Evolutionary conservation across 1,140 invertebrate genomes (phyloP), one percentile per base, ranked within the genome.

Genomic region (Himalopsyche phryganea): DNA sequence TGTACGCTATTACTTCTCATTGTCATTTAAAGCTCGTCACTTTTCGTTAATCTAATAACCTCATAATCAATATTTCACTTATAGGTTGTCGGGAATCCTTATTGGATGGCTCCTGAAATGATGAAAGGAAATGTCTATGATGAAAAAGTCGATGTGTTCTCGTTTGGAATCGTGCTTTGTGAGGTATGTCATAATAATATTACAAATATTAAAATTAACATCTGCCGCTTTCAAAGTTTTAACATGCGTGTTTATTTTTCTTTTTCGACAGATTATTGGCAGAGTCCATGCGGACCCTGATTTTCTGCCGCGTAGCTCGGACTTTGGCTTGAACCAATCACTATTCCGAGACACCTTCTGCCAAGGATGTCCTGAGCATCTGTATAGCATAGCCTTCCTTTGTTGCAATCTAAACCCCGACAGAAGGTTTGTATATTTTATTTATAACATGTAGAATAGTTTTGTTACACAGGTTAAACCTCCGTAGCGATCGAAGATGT

Each of bases 41-140:
- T n/a, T n/a, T n/a, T n/a, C n/a, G n/a, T n/a, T n/a, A n/a, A n/a
- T n/a, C n/a, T n/a, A n/a, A n/a, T n/a, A n/a, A n/a, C n/a, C n/a
- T n/a, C n/a, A n/a, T n/a, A n/a, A n/a, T n/a, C n/a, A n/a, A n/a
- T n/a, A n/a, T n/a, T n/a, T n/a, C n/a, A n/a, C n/a, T n/a, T n/a
- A 10, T 62, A 77, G 41, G 89, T 94, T 15, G 92, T 97, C 0
- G 94, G 94, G 0, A 96, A 95, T 79, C 94, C 94, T 5, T 97
- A 96, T 71, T 98, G 93, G 94, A 98, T 98, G 94, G 94, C 95
- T 0, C 96, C 96, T 4, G 96, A 98, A 75, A 96, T 96, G 88
- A 93, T 98, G 85, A 92, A 91, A 71, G 94, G 93, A 18, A 88
- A 94, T 61, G 91, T 92, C 65, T 98, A 98, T 71, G 92, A 98